Evolutionary conservation across 2,113 vertebrate species (phyloP).

Genomic region (Percopsis transmontana): DNA sequence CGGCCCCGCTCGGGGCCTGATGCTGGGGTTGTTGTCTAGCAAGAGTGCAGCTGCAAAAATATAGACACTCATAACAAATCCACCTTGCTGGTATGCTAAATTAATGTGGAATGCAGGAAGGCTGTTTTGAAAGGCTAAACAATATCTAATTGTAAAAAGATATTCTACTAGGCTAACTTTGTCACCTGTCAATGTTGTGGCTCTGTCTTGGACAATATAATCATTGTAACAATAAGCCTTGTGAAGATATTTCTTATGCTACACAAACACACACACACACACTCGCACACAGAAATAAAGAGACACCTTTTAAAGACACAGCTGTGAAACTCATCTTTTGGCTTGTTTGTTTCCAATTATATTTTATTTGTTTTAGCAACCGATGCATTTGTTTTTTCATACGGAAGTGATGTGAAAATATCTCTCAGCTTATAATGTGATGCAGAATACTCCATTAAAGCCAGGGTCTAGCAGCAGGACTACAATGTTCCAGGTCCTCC

Average conservation of each 20-base stretch:
- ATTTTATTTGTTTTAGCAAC: too few relatives aligned
- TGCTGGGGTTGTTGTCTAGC: constrained; percentile 1
- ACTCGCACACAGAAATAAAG: too few relatives aligned
- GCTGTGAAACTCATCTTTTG: constrained; percentile 7
- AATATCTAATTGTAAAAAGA: background rate
- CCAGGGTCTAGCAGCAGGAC: background rate
- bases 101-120: background rate
- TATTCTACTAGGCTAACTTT: background rate
- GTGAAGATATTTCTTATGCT: background rate
- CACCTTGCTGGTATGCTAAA: background rate
- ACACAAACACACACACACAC: constrained; percentile 18
- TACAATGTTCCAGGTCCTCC: background rate
- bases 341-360: background rate
- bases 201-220: constrained; percentile 29
- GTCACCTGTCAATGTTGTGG: constrained; percentile 10
- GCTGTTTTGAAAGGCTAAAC: background rate
- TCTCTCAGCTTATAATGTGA: too few relatives aligned
- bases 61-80: constrained; percentile 3
- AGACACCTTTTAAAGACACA: background rate
- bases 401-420: too few relatives aligned
- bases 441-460: too few relatives aligned
- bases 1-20: constrained; percentile 22
- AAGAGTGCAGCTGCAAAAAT: constrained; percentile 55
- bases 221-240: background rate
- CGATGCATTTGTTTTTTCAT: too few relatives aligned